phyloP scores from a whole-genome alignment of 2,888 invertebrate genomes.

The Palloptera scutellata region DNA sequence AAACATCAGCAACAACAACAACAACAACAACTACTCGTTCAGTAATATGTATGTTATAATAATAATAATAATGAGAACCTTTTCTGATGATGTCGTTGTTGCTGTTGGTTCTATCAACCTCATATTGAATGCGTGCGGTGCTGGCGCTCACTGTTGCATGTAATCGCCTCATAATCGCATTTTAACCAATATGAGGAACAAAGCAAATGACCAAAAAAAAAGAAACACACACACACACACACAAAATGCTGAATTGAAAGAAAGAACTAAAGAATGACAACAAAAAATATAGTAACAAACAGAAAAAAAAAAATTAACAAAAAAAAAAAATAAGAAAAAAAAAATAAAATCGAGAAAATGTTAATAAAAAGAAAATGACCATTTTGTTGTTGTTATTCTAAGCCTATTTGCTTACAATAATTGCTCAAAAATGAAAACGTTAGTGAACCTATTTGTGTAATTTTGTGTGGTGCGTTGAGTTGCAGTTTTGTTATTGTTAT shows the following conservation, averaged over 20 bases:
- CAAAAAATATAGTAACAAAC: constrained; percentile 13
- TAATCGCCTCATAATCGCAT: constrained; percentile 48
- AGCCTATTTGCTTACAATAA: constrained; percentile 2
- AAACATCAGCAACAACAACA: constrained; percentile 6
- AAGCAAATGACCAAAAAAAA: not conserved
- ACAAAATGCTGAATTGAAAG: constrained; percentile 13
- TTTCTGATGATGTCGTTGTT: not conserved
- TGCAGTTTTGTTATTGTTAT: constrained; percentile 16
- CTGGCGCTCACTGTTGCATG: constrained; percentile 43
- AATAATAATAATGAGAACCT: constrained; percentile 10
- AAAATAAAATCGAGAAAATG: constrained; percentile 4
- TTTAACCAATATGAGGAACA: constrained; percentile 36
- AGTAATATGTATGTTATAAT: too few species aligned
- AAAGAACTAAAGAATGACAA: constrained; percentile 20
- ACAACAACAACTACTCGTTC: too few species aligned
- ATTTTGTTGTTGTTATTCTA: not conserved
- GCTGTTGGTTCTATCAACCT: not conserved
- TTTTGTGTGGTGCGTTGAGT: not conserved
- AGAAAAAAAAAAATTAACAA: constrained; percentile 11
- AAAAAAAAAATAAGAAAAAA: constrained; percentile 17
- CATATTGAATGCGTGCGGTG: constrained; percentile 9
- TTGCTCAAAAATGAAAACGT: constrained; percentile 2
- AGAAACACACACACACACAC: constrained; percentile 10
- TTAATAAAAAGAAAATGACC: constrained; percentile 13
- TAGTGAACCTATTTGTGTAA: constrained; percentile 11